These are phyloP conservation scores for Coilia nasus DNA, from an alignment of 2,797 vertebrate genomes.

Conservation along the genomic window DNA sequence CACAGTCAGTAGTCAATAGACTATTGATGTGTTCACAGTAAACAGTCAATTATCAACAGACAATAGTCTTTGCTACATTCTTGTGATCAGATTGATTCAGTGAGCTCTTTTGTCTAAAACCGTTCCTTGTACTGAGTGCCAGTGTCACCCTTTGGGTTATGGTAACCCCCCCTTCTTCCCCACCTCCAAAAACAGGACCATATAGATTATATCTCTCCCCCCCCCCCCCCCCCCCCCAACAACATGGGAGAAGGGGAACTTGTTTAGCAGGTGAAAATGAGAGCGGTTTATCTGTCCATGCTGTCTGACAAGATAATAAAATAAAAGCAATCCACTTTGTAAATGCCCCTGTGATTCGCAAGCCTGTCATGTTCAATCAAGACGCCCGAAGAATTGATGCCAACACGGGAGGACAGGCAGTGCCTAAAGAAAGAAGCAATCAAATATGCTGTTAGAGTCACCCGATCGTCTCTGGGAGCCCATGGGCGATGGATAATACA, in stretches of 20 bases:
- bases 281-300: slow-evolving; percentile 69
- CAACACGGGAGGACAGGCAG: neutral
- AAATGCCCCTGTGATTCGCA: slow-evolving; percentile 66
- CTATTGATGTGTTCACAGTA: no score
- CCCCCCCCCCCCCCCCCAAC: neutral
- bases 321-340: slow-evolving; percentile 63
- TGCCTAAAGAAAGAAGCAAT: neutral
- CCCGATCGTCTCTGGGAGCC: neutral
- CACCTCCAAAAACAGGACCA: neutral
- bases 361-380: slow-evolving; percentile 67
- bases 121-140: neutral
- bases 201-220: neutral
- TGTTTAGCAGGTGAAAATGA: slow-evolving; percentile 58
- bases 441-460: slow-evolving; percentile 5
- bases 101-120: neutral
- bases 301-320: slow-evolving; percentile 74
- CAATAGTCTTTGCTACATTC: no score
- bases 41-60: no score
- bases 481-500: neutral
- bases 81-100: neutral
- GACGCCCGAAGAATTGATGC: neutral
- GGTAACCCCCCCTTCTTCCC: neutral
- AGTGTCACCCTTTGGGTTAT: neutral
- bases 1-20: no score
- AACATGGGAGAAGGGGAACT: slow-evolving; percentile 51